phyloP scores from a whole-genome alignment of 2,113 vertebrate species.

The Orcinus orca region DNA sequence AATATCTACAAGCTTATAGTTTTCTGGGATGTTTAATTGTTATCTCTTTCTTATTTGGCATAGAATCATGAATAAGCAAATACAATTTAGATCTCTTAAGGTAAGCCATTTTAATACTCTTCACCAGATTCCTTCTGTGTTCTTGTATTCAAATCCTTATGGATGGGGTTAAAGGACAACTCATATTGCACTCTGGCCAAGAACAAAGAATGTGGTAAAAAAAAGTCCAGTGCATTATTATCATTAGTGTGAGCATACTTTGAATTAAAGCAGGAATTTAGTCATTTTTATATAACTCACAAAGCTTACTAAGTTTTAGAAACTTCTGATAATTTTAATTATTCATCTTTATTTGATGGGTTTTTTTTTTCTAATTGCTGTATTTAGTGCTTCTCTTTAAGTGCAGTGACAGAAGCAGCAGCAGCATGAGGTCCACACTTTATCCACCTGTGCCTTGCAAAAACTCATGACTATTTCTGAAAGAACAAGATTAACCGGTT shows the following conservation, averaged over 20 bases:
- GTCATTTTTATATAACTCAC: conserved; percentile 34
- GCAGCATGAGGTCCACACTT: conserved; percentile 65
- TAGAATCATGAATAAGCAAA: neutral
- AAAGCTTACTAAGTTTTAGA: conserved; percentile 20
- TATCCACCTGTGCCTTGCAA: conserved; percentile 67
- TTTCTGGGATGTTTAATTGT: neutral
- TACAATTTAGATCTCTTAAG: neutral
- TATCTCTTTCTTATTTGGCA: neutral
- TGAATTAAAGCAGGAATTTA: conserved; percentile 16
- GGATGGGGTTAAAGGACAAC: neutral
- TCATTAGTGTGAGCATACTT: neutral
- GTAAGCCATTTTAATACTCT: neutral
- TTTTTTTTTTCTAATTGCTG: conserved; percentile 25
- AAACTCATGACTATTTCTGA: neutral
- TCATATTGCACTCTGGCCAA: neutral
- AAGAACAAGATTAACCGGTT: conserved; percentile 60
- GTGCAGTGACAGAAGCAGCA: conserved; percentile 54
- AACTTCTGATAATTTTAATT: conserved; percentile 32
- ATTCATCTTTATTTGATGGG: neutral
- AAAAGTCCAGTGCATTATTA: neutral
- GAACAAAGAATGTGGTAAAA: neutral
- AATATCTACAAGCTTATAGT: neutral
- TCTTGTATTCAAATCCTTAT: neutral
- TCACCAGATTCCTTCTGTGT: neutral
- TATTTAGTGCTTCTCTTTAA: conserved; percentile 57